phyloP scores from a whole-genome alignment of 2,888 invertebrate genomes.

The Platycnemis pennipes region DNA sequence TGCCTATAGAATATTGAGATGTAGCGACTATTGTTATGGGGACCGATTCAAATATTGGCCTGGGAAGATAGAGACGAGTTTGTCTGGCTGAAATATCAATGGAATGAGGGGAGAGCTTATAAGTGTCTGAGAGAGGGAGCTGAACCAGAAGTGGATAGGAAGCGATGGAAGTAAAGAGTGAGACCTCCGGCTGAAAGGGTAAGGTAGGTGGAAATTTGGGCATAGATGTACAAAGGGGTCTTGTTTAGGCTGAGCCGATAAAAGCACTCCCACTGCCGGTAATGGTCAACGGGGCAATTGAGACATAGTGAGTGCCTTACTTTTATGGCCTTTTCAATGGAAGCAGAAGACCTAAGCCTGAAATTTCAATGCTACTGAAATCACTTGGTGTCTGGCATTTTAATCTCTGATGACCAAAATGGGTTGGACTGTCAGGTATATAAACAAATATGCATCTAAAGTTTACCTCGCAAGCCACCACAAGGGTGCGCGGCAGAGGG shows the following conservation, averaged over 20 bases:
- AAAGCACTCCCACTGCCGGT: not conserved
- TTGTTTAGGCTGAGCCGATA: not conserved
- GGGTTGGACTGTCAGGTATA: too few relatives aligned
- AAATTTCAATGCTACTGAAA: not conserved
- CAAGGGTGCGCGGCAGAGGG: too few relatives aligned
- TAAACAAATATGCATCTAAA: too few relatives aligned
- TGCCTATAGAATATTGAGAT: not conserved
- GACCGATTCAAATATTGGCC: not conserved
- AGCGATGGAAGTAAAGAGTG: not conserved
- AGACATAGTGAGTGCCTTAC: not conserved
- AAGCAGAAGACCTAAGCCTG: not conserved
- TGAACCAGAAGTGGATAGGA: not conserved
- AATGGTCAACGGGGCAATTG: not conserved
- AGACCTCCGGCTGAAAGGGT: not conserved
- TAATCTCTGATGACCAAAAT: too few relatives aligned
- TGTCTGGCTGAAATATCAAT: not conserved
- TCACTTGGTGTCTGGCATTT: too few relatives aligned
- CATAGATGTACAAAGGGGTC: not conserved
- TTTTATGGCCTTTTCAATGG: not conserved
- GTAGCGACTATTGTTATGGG: not conserved
- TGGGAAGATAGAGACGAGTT: not conserved
- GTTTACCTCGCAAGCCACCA: too few relatives aligned
- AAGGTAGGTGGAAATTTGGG: not conserved
- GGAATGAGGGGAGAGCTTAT: not conserved
- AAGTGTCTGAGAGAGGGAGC: not conserved